phyloP scores from a whole-genome alignment of 2,888 invertebrate genomes.

The Dicranocentrus wangi region DNA sequence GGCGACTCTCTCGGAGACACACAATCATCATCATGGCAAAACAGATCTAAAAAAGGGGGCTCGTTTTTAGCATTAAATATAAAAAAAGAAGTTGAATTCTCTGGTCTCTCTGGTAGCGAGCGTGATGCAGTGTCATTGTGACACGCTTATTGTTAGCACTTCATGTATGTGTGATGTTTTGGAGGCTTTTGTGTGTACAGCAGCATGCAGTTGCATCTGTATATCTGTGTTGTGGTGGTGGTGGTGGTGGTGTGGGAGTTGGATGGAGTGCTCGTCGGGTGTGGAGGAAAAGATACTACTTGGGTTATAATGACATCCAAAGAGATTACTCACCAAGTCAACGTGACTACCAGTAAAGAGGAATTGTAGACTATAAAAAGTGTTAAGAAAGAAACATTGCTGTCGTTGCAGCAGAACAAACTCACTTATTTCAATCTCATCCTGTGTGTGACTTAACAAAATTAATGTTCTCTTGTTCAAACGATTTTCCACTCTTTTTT shows the following conservation, averaged over 20 bases:
- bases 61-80: too few species aligned
- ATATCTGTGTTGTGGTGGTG: too few species aligned
- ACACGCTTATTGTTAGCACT: conserved; percentile 15
- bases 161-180: too few species aligned
- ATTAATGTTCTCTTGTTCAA: conserved; percentile 52
- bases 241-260: background rate
- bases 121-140: conserved; percentile 14
- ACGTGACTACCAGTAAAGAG: conserved; percentile 12
- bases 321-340: conserved; percentile 23
- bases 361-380: conserved; percentile 24
- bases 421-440: conserved; percentile 50
- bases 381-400: conserved; percentile 53
- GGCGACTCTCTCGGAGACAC: background rate
- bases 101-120: background rate
- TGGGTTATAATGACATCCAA: conserved; percentile 10
- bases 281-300: background rate
- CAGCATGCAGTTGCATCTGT: too few species aligned
- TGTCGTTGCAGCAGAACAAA: conserved; percentile 42
- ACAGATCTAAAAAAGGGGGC: too few species aligned
- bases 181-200: too few species aligned
- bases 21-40: too few species aligned
- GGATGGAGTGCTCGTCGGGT: background rate
- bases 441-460: conserved; percentile 44
- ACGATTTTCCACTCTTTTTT: conserved; percentile 24
- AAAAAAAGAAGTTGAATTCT: too few species aligned